phyloP scores from a whole-genome alignment of 2,888 invertebrate species.

The Eupelmus urozonus region DNA sequence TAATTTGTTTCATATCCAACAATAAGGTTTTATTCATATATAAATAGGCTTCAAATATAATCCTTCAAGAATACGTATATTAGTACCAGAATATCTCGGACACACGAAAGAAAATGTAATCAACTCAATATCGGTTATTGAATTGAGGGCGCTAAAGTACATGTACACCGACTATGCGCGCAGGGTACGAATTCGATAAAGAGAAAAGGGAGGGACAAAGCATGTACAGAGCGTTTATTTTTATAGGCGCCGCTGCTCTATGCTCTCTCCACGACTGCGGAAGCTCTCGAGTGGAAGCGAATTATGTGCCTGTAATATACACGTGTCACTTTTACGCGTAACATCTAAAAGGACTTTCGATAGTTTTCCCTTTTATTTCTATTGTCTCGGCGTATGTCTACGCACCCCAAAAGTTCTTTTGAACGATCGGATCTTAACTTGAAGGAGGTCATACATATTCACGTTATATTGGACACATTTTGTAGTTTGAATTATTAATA shows the following conservation, averaged over 20 bases:
- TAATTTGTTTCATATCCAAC: too few relatives aligned
- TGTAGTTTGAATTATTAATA: too few relatives aligned
- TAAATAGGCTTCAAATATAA: too few relatives aligned
- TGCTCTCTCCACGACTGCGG: constrained; percentile 12
- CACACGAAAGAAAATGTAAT: too few relatives aligned
- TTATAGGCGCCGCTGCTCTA: constrained; percentile 42
- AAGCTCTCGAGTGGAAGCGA: constrained; percentile 55
- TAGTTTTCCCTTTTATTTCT: constrained; percentile 51
- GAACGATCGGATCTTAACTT: constrained; percentile 6
- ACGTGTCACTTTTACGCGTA: constrained; percentile 58
- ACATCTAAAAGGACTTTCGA: constrained; percentile 54
- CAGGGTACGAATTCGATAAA: constrained; percentile 26
- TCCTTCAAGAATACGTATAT: too few relatives aligned
- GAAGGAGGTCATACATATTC: too few relatives aligned
- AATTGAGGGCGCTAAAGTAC: too few relatives aligned
- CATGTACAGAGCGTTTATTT: constrained; percentile 39
- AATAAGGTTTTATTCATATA: too few relatives aligned
- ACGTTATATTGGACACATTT: too few relatives aligned
- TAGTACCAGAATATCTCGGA: too few relatives aligned
- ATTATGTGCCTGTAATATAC: constrained; percentile 53
- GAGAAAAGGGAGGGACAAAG: constrained; percentile 5
- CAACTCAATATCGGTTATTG: too few relatives aligned
- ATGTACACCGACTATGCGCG: neutral
- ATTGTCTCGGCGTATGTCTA: constrained; percentile 42
- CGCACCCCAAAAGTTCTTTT: constrained; percentile 22